Base-by-base conservation (phyloP, 2,797 vertebrate species). In the Rhinogobio ventralis region DNA sequence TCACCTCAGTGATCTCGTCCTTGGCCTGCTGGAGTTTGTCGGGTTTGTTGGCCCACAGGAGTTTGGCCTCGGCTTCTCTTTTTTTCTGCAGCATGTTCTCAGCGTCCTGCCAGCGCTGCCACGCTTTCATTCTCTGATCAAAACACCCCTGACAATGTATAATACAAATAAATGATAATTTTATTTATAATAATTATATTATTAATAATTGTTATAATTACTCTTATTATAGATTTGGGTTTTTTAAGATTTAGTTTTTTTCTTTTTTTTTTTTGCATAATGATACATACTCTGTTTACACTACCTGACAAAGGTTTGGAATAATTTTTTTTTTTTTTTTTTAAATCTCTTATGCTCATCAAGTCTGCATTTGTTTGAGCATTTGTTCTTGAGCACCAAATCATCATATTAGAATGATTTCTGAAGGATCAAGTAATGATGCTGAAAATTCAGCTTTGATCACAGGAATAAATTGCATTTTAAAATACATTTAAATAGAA, bases 81-180 rank as follows among this genome's bases (percentile, higher is more conserved):
- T 98, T 99, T 94, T 98, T 99, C 93, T 98, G 98, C 90, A 99
- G 94, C 71, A 90, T 96, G 88, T 94, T 85, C 91, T 99, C 97
- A 71, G 96, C 97, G 0, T 99, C 98, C 94, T 99, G 98, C 98
- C 98, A 99, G 15, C 97, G 96, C 93, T 99, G 98, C 98, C 98
- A 99, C 0, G 93, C 92, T 95, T 97, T 99, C 95, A 99, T 99
- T 75, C 98, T 96, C 85, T 99, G 97, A 92, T 99, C 98, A 46
- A 99, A 99, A 46, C 96, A 97, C 33, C 96, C 97, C 98, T 99
- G 91, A 51, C 9, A 13, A 30, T 30, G 62, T 7, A 30, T 1
- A 30, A 30, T 8, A 30, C 62, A 64, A 64, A 64, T 30, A 64
- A 17, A 64, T n/a, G 1, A 57, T 28, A 0, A 28, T 25, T 28